phyloP scores from a whole-genome alignment of 2,113 vertebrate species.

The Carollia perspicillata region DNA sequence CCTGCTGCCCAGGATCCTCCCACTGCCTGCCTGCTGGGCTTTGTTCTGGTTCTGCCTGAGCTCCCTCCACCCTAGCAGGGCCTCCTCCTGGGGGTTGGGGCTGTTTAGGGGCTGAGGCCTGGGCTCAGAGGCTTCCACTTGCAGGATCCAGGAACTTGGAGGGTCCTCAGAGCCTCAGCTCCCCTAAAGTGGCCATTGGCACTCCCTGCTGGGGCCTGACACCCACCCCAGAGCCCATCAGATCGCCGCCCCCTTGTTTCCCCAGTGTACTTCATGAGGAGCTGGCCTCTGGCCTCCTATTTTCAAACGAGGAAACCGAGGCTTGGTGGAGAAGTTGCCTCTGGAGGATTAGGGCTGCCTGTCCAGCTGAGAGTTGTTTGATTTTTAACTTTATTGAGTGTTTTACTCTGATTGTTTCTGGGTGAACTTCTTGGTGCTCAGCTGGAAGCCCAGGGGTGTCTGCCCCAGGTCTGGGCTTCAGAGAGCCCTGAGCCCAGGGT shows the following conservation, averaged over 20 bases:
- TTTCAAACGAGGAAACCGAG: neutral
- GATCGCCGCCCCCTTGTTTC: rapidly evolving
- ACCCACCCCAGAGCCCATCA: neutral
- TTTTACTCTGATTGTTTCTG: neutral
- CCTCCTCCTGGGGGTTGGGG: conserved; percentile 22
- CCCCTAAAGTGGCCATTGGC: neutral
- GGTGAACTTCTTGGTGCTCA: neutral
- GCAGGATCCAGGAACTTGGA: neutral
- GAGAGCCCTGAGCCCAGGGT: neutral
- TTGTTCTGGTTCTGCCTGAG: conserved; percentile 68
- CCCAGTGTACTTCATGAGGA: neutral
- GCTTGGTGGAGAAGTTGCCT: neutral
- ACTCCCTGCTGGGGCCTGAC: neutral
- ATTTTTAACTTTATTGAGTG: neutral
- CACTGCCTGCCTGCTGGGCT: conserved; percentile 30
- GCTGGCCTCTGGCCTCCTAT: neutral
- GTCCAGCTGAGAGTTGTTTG: neutral
- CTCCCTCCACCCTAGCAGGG: neutral
- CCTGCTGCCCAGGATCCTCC: conserved; percentile 36
- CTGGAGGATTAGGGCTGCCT: neutral
- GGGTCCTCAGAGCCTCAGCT: neutral
- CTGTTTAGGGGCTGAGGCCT: neutral
- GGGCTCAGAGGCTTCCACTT: neutral
- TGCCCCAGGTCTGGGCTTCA: neutral
- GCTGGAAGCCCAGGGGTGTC: neutral